Base-by-base conservation (phyloP, 1,140 invertebrate species). In the Hypothenemus hampei region DNA sequence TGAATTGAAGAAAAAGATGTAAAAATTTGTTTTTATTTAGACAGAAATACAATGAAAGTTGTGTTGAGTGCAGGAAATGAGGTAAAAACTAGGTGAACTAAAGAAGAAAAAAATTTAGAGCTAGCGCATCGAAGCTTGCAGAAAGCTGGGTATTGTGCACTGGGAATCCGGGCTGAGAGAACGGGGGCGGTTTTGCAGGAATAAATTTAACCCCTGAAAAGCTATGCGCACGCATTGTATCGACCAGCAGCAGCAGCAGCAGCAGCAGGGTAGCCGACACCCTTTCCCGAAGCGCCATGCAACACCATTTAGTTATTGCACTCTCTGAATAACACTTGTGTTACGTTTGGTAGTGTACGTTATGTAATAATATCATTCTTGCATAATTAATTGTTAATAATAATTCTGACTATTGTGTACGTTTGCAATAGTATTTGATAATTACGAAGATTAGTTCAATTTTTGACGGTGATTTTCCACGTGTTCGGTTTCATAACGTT, bases 301-400 rank as follows among this genome's bases (percentile, higher is more conserved):
- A 70, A 69, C 69, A 69, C 68, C 70, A 72, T 72, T 72, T 72
- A 72, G 69, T 72, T 72, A 70, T 70, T 72, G 70, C 70, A 72
- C 70, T 72, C 70, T 72, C 70, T 72, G 70, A 72, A 72, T 72
- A 72, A 72, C 70, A 72, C 69, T 72, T 72, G 70, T 72, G 70
- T 72, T 72, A 72, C 70, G 69, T 72, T 72, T 72, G 69, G 70
- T 72, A 72, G 70, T 72, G 70, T 72, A 72, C 70, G 70, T 72
- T 72, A 72, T 72, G 70, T 72, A 72, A 72, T 70, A 72, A 70
- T 72, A 72, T 72, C 67, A 72, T 72, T 72, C 70, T 72, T 72
- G 69, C 70, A 69, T 72, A 72, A 67, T 72, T 70, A 69, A 66
- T 72, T 72, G 69, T 69, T 70, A 68, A 64, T 69, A 70, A 72